Evolutionary conservation across 2,888 invertebrate species (phyloP), one percentile per base, ranked within the genome.

Genomic region (Toxonevra muliebris): DNA sequence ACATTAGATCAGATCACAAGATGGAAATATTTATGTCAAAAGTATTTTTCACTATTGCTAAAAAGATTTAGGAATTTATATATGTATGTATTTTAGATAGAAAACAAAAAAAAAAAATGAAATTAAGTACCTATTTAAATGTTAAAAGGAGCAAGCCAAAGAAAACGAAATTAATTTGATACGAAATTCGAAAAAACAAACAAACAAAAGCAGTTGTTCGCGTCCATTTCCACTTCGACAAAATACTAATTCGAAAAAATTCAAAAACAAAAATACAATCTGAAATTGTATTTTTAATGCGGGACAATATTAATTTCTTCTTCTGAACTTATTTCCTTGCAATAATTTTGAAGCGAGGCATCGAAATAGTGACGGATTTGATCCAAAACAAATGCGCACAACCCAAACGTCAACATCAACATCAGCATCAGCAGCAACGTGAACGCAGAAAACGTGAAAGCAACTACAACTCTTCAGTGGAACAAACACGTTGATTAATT

Each of bases 401-500:
- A 57, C 60, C 65, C 43, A 57, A 63, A 50, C 53, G 58, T 57
- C 64, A 64, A 64, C 64, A 48, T 55, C 64, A 57, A 40, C 19
- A n/a, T 30, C 17, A 54, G 54, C 54, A 50, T n/a, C 50, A 15
- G n/a, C 40, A 41, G 12, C n/a, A 12, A 43, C 12, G 15, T 15
- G 48, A 13, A 11, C 13, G 48, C 13, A 7, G 48, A 13, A 15
- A n/a, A 13, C 48, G 15, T 69, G 58, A 69, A 78, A 72, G 76
- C 45, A 65, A 19, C 42, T 40, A 55, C 20, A 43, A 63, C 8
- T 19, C 50, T 15, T 20, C 42, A 30, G 30, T 30, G 30, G 45
- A 61, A 69, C 53, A 66, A 68, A 69, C 59, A 64, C 72, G 74
- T 76, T 80, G 80, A 79, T 80, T 80, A 80, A 80, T 80, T 77